Base-by-base conservation (phyloP, 2,888 invertebrate genomes). In the Acronicta alni region DNA sequence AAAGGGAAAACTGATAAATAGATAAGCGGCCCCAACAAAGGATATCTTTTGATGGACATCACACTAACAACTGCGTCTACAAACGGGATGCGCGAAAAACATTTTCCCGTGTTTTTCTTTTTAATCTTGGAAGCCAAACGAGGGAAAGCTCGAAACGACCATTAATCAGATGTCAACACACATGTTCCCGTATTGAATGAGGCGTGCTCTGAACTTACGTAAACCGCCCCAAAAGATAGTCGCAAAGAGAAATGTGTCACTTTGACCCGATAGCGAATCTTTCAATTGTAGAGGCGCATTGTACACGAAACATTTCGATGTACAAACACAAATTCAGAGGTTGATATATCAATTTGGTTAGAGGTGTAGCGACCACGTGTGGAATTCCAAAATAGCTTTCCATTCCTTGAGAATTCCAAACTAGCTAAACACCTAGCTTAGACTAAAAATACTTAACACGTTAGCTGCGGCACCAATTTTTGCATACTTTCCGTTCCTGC, bases 91-190 rank as follows among this genome's bases (percentile, higher is more conserved):
- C 57, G 52, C 48, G 62, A 60, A 75, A 73, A 70, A 74, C 67
- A 74, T 76, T 75, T 74, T 63, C 62, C 61, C 69, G 44, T 74
- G 69, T 81, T 78, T 80, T 75, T 67, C 70, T 77, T 81, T 84
- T 83, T 81, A 80, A 83, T 79, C 73, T 75, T 58, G 56, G 71
- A 72, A 74, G 73, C 62, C 71, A 72, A 75, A 61, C 59, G 61
- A 75, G 73, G 74, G 62, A 67, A 74, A 76, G 60, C 76, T 76
- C 74, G 67, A 65, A 78, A 75, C 72, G 76, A 67, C 81, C 84
- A 89, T 89, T 88, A 86, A 89, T 89, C 89, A 85, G 83, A 83
- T 80, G 89, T 85, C 88, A 84, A 83, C 85, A 83, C 81, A 82
- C 72, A 82, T 82, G 80, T 80, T 79, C 65, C 73, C 70, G 60